Evolutionary conservation across 1,140 invertebrate species (phyloP).

Genomic region (Drosophila sp.): DNA sequence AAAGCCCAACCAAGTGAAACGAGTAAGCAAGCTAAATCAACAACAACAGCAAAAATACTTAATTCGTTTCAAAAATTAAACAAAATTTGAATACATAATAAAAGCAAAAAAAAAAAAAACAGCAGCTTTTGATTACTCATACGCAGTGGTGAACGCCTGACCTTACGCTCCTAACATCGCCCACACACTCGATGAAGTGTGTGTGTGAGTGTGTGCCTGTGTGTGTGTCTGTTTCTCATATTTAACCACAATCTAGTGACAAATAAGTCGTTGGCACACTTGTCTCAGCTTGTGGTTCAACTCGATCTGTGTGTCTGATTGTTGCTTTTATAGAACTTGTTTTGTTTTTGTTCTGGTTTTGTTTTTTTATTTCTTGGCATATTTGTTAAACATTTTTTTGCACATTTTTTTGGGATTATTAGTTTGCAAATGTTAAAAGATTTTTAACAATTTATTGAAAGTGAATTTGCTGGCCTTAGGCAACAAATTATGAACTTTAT

Average conservation of each 20-base stretch:
- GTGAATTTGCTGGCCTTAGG: conserved; percentile 34
- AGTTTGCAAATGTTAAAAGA: conserved; percentile 20
- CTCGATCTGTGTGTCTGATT: conserved; percentile 30
- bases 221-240: conserved; percentile 56
- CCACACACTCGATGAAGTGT: conserved; percentile 13
- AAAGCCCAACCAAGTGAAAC: conserved; percentile 48
- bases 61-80: conserved; percentile 5
- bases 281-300: conserved; percentile 42
- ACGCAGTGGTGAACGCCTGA: conserved; percentile 76
- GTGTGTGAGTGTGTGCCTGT: conserved; percentile 23
- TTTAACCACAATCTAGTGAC: conserved; percentile 56
- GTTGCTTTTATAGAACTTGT: conserved; percentile 65
- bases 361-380: not conserved
- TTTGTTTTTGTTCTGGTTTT: conserved; percentile 13
- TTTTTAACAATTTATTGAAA: conserved; percentile 29
- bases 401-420: not conserved
- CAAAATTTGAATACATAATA: conserved; percentile 30
- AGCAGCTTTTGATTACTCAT: conserved; percentile 57
- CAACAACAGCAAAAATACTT: conserved; percentile 17
- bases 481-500: too few relatives aligned
- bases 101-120: conserved; percentile 32
- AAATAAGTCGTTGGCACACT: conserved; percentile 66
- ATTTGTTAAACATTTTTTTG: conserved; percentile 19
- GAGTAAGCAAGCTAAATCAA: conserved; percentile 22
- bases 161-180: conserved; percentile 40